These are phyloP conservation scores for Cyprinodon tularosa DNA, from an alignment of 2,113 vertebrate species.

Conservation along the genomic window DNA sequence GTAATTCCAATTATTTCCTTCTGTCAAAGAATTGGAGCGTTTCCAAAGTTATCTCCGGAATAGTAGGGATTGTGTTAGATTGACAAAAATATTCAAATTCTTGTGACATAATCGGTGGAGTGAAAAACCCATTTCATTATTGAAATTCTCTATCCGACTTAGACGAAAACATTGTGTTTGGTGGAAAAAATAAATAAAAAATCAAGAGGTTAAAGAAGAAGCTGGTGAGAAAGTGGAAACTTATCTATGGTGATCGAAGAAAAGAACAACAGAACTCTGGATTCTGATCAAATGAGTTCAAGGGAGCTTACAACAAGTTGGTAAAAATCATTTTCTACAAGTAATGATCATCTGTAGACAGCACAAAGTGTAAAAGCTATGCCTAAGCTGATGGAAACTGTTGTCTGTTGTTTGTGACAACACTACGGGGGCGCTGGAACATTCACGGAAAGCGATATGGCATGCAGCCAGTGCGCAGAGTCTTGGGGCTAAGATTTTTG, in stretches of 20 bases:
- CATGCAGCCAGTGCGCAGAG: constrained; percentile 53
- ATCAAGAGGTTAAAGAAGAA: not conserved
- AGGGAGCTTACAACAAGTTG: constrained; percentile 28
- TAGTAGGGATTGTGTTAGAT: not conserved
- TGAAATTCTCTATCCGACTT: constrained; percentile 33
- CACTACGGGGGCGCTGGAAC: constrained; percentile 62
- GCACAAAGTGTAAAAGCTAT: constrained; percentile 59
- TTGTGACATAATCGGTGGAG: constrained; percentile 39
- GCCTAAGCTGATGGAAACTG: constrained; percentile 69
- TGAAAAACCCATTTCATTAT: constrained; percentile 34
- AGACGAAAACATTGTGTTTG: constrained; percentile 1
- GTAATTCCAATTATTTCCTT: constrained; percentile 34
- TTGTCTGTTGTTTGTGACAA: constrained; percentile 69
- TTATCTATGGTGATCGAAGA: constrained; percentile 34
- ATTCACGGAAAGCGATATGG: constrained; percentile 67
- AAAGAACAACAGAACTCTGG: constrained; percentile 22
- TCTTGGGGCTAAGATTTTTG: constrained; percentile 67
- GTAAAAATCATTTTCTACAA: constrained; percentile 60
- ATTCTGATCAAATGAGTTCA: constrained; percentile 52
- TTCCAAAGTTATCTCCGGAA: constrained; percentile 27
- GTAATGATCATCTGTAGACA: constrained; percentile 53
- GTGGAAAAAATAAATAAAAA: not conserved
- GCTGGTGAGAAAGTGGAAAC: constrained; percentile 25
- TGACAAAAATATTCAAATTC: constrained; percentile 46
- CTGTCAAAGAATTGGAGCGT: constrained; percentile 35